These are phyloP conservation scores for Ceryle rudis DNA, from an alignment of 2,797 vertebrate species.

Conservation along the genomic window DNA sequence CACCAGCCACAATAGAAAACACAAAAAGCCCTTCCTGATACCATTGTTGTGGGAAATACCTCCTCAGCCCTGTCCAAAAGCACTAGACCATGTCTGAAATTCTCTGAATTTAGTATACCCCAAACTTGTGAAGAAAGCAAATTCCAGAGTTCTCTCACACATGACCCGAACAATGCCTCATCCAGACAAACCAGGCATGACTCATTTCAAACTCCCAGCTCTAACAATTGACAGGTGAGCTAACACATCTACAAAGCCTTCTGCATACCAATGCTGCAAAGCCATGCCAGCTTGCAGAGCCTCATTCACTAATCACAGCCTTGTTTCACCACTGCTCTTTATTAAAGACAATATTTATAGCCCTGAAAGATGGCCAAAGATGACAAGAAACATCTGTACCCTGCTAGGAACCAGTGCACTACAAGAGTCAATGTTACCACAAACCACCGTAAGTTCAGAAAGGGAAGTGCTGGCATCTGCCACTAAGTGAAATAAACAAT, in stretches of 20 bases:
- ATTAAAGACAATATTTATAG: slow-evolving; percentile 21
- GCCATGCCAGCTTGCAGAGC: background rate
- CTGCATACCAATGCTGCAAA: background rate
- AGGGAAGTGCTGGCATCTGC: background rate
- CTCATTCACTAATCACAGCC: background rate
- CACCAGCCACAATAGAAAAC: background rate
- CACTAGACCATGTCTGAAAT: background rate
- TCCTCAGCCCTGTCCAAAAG: background rate
- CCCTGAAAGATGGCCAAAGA: slow-evolving; percentile 39
- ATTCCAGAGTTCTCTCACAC: background rate
- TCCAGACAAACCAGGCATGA: background rate
- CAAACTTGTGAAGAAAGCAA: background rate
- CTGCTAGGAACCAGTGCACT: background rate
- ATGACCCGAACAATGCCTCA: rapidly evolving
- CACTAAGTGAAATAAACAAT: background rate
- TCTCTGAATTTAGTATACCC: background rate
- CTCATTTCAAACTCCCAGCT: background rate
- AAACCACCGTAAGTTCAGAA: background rate
- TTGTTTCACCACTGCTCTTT: background rate
- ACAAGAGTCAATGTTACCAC: rapidly evolving
- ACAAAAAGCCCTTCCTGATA: background rate
- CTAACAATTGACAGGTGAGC: background rate
- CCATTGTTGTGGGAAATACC: background rate
- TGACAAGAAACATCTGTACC: slow-evolving; percentile 52
- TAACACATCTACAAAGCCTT: background rate